phyloP scores from a whole-genome alignment of 2,113 vertebrate genomes.

The Trogon surrucura region DNA sequence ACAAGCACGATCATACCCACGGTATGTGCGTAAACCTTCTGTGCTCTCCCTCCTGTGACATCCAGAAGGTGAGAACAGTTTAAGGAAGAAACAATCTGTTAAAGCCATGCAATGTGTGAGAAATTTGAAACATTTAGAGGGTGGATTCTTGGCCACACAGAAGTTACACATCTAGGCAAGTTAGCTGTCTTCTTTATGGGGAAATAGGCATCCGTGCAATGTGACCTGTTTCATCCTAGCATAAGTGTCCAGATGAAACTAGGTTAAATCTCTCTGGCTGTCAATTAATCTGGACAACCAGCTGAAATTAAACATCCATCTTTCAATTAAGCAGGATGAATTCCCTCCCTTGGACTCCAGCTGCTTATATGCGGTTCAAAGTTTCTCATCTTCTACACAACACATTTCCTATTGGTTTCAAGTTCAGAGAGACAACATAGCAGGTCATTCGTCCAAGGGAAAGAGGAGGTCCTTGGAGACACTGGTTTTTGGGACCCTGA shows the following conservation, averaged over 20 bases:
- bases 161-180: not conserved
- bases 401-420: not conserved
- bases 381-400: not conserved
- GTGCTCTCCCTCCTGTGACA: not conserved
- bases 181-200: not conserved
- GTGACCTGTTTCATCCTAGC: not conserved
- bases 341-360: not conserved
- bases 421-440: not conserved
- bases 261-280: not conserved
- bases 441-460: not conserved
- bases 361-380: not conserved
- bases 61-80: not conserved
- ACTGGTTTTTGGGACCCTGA: not conserved
- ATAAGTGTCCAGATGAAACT: not conserved
- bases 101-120: not conserved
- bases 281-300: not conserved
- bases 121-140: not conserved
- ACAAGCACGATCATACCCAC: rapidly evolving
- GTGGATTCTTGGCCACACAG: not conserved
- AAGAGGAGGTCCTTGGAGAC: not conserved
- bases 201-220: not conserved
- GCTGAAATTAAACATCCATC: not conserved
- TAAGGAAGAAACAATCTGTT: not conserved
- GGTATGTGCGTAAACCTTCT: rapidly evolving
- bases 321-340: not conserved